A percentile compares a stretch with the other conserved stretches of the same genome.
Evolutionary conservation across 2,797 vertebrate species (phyloP).

Genomic region (Darevskia nairensis): DNA sequence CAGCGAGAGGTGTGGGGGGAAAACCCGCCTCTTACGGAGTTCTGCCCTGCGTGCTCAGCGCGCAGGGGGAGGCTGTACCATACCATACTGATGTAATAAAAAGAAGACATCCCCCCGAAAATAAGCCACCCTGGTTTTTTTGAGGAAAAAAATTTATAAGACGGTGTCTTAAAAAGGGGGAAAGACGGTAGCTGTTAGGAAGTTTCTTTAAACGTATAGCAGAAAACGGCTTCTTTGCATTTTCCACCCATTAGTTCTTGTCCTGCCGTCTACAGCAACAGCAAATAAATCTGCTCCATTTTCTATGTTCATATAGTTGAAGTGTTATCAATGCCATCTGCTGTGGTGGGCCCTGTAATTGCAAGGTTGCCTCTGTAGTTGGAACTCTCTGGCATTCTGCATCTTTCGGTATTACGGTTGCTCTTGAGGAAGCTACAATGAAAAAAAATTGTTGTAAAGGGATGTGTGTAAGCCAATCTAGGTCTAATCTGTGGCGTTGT

Average conservation of each 20-base stretch:
- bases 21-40: no score
- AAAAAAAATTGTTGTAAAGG: background rate
- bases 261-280: background rate
- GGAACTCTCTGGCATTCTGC: background rate
- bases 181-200: no score
- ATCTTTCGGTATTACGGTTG: background rate
- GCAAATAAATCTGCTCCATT: background rate
- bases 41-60: no score
- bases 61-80: no score
- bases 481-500: slow-evolving; percentile 46
- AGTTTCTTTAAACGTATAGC: background rate
- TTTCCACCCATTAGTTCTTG: background rate
- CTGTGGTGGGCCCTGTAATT: background rate
- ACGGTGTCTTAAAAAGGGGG: no score
- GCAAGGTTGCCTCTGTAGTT: background rate
- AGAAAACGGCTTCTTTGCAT: background rate
- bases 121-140: no score
- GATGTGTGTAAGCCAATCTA: background rate
- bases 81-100: no score
- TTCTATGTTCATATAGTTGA: background rate
- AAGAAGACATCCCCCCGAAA: no score
- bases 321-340: no score
- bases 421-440: background rate
- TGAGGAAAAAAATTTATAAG: no score
- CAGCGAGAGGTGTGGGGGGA: no score